Evolutionary conservation across 2,888 invertebrate genomes (phyloP), one percentile per base, ranked within the genome.

Genomic region (Taphrorychus bicolor): DNA sequence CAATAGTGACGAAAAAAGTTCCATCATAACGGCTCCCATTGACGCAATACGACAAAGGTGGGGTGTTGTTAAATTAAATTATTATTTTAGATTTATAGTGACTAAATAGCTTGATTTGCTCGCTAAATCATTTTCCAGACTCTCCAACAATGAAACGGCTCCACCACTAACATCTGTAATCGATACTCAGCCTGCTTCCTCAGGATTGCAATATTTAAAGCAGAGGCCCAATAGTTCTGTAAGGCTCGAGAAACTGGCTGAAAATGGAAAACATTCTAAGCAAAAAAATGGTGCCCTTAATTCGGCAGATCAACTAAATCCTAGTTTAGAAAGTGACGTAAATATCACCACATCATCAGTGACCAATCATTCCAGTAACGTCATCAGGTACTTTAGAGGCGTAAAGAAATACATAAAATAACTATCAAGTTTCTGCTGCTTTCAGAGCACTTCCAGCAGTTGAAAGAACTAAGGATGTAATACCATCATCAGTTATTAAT

Each of bases 41-140:
- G 86, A 87, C 78, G 85, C 83, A 16, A 85, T 87, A 0, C 86
- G 85, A 80, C 85, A 87, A 42, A 85, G 87, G 62, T 62, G 21
- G 42, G 42, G 18, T 14, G 3, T 11, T 32, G 11, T 40, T 24
- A 11, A n/a, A 24, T 59, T 49, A 59, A 14, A 16, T 48, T 49
- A 9, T 23, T 3, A 19, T 51, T 51, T 19, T 21, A 51, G 41
- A 7, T 22, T 53, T 22, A 14, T 22, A 32, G 32, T 32, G 32
- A 32, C n/a, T n/a, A n/a, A n/a, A n/a, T n/a, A n/a, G n/a, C n/a
- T n/a, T n/a, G n/a, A n/a, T n/a, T n/a, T n/a, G n/a, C n/a, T n/a
- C n/a, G n/a, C n/a, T n/a, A n/a, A 32, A 11, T 24, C 4, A 11
- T 24, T 3, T 53, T 53, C 23, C 23, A 11, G 53, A 19, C 53